Percentiles rank a stretch among this genome's conserved stretches.
phyloP scores from a whole-genome alignment of 2,797 vertebrate genomes.

The Smutsia temminckii region DNA sequence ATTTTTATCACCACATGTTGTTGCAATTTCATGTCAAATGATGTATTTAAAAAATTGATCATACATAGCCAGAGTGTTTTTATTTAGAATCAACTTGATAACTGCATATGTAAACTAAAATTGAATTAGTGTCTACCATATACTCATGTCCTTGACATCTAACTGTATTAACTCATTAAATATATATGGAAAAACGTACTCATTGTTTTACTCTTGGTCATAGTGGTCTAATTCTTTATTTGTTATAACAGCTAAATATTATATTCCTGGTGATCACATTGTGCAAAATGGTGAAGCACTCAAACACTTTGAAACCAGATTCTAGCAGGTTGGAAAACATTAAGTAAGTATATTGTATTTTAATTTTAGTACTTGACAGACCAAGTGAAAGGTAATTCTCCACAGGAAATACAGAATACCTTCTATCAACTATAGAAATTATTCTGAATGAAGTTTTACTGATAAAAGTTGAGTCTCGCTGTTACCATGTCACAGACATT shows the following conservation, averaged over 20 bases:
- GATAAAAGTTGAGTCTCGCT: slow-evolving; percentile 78
- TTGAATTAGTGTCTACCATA: neutral
- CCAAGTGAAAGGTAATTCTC: slow-evolving; percentile 84
- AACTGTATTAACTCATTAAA: neutral
- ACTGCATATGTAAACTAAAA: neutral
- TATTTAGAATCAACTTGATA: slow-evolving; percentile 17
- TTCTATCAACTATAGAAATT: slow-evolving; percentile 82
- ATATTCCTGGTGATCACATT: slow-evolving; percentile 99
- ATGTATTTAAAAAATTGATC: slow-evolving; percentile 55
- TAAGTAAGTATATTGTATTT: slow-evolving; percentile 94
- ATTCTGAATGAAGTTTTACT: slow-evolving; percentile 82
- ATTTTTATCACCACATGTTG: slow-evolving; percentile 59
- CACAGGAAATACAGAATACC: slow-evolving; percentile 82
- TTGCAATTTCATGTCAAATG: slow-evolving; percentile 61
- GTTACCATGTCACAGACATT: slow-evolving; percentile 76
- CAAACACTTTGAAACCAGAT: slow-evolving; percentile 99
- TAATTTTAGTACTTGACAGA: slow-evolving; percentile 82
- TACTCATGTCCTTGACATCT: neutral
- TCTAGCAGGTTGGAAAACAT: slow-evolving; percentile 99
- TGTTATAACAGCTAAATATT: slow-evolving; percentile 97
- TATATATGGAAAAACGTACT: slow-evolving; percentile 64
- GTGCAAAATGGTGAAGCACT: slow-evolving; percentile 99
- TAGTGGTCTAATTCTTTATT: slow-evolving; percentile 83
- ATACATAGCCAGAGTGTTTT: slow-evolving; percentile 32
- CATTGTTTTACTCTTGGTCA: slow-evolving; percentile 70